These are phyloP conservation scores for Nemopilema nomurai DNA, from an alignment of 30 jellyfish, hydroid and myxozoan genomes.

Conservation along the genomic window DNA sequence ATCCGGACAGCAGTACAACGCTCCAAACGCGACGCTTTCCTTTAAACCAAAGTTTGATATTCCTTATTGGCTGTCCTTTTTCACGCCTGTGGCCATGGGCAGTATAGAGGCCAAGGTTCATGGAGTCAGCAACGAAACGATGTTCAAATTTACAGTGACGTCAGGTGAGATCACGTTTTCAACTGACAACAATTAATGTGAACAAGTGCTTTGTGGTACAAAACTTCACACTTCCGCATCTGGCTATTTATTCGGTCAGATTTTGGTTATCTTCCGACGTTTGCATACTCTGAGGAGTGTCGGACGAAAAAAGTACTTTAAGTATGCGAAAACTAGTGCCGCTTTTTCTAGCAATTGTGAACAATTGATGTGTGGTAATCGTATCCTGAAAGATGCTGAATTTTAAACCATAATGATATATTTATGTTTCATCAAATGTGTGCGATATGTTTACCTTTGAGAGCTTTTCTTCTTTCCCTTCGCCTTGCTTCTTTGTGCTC, in stretches of 20 bases:
- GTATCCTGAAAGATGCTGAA: neutral
- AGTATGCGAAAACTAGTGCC: no score
- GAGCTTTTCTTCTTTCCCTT: no score
- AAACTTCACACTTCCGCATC: no score
- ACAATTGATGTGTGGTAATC: neutral
- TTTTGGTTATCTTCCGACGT: no score
- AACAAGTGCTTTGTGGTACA: no score
- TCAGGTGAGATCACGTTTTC: conserved; percentile 67
- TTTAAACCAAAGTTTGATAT: conserved; percentile 86
- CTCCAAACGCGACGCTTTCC: conserved; percentile 85
- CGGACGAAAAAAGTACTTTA: no score
- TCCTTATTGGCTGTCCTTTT: conserved; percentile 96
- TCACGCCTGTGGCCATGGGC: conserved; percentile 92
- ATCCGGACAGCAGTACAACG: conserved; percentile 95
- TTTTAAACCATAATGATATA: neutral
- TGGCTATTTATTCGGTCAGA: no score
- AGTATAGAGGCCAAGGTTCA: conserved; percentile 75
- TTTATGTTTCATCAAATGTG: no score
- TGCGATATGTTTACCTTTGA: no score
- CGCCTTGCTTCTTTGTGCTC: no score
- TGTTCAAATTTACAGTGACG: conserved; percentile 72
- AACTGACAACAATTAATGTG: neutral
- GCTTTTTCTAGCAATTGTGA: no score
- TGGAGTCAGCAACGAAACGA: conserved; percentile 35
- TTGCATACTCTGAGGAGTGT: no score